Evolutionary conservation across 2,797 vertebrate genomes (phyloP).

Genomic region (Rhinichthys osculus): DNA sequence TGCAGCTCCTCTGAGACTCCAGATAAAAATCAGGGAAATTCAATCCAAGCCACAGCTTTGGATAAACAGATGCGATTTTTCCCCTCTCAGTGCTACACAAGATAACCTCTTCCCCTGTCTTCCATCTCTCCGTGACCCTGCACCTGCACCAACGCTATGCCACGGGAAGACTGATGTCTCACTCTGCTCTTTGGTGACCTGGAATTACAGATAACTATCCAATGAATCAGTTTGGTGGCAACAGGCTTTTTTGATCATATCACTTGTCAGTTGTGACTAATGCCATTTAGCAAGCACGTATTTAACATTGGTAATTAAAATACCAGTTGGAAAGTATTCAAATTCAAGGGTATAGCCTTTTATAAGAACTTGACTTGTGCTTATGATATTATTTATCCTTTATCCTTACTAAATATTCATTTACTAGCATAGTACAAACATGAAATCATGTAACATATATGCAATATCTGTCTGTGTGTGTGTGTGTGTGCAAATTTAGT

Average conservation of each 20-base stretch:
- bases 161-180: slow-evolving; percentile 61
- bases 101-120: slow-evolving; percentile 78
- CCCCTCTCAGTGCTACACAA: slow-evolving; percentile 67
- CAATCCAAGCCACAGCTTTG: slow-evolving; percentile 75
- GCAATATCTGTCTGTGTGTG: neutral
- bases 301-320: neutral
- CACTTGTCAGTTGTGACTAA: slow-evolving; percentile 20
- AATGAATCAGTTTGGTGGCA: slow-evolving; percentile 58
- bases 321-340: neutral
- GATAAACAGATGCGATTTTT: slow-evolving; percentile 85
- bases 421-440: neutral
- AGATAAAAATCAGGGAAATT: slow-evolving; percentile 85
- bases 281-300: neutral
- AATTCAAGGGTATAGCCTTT: slow-evolving; percentile 19
- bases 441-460: neutral
- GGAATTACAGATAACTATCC: slow-evolving; percentile 58
- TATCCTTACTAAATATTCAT: neutral
- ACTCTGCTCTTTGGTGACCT: slow-evolving; percentile 56
- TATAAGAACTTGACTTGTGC: neutral
- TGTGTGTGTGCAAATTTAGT: too few relatives aligned
- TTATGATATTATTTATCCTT: neutral
- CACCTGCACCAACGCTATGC: slow-evolving; percentile 75
- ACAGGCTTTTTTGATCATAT: slow-evolving; percentile 35
- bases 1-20: slow-evolving; percentile 60
- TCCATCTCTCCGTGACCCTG: slow-evolving; percentile 62